Evolutionary conservation across 2,113 vertebrate genomes (phyloP).

Genomic region (Hypocryptadius cinnamomeus): DNA sequence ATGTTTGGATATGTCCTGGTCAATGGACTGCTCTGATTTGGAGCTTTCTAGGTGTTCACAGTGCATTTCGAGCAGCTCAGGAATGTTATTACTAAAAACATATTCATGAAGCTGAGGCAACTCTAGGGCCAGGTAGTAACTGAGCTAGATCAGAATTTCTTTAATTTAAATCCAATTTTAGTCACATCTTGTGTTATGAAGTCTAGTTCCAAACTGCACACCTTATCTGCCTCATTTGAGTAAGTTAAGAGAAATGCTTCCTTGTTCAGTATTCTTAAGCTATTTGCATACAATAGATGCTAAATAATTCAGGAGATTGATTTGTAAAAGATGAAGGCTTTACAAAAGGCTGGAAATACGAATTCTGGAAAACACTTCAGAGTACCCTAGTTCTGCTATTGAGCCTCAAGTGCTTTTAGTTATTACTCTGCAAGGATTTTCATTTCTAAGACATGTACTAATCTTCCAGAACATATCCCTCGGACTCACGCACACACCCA

Average conservation of each 20-base stretch:
- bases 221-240: neutral
- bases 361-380: neutral
- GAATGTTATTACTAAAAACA: neutral
- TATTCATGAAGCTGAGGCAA: neutral
- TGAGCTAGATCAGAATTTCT: neutral
- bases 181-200: neutral
- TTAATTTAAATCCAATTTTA: neutral
- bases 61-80: neutral
- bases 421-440: neutral
- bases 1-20: neutral
- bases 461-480: neutral
- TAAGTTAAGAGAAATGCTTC: neutral
- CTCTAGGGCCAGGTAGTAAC: neutral
- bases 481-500: neutral
- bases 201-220: neutral
- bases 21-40: neutral
- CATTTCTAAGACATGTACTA: neutral
- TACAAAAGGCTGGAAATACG: neutral
- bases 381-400: neutral
- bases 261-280: neutral
- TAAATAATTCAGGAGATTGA: constrained; percentile 10
- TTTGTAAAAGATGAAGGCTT: neutral
- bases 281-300: neutral
- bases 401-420: neutral
- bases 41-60: neutral